Conservation (phyloP, 1,140 invertebrate species). For the Eurosta solidaginis region DNA sequence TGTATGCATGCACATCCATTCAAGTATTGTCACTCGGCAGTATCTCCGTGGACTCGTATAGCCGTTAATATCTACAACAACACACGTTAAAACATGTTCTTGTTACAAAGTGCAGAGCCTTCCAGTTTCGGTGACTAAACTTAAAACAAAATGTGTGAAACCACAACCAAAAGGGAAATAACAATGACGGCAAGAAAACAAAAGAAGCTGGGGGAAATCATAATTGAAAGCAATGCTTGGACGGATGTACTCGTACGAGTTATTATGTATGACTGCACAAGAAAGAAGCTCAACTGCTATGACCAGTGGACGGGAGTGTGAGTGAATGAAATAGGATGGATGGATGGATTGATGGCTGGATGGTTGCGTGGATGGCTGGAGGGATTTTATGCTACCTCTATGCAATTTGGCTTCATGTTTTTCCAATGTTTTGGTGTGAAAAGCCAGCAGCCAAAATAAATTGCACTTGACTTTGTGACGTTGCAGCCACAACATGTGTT, state of each 20-base stretch:
- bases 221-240: background rate
- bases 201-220: background rate
- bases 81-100: no score
- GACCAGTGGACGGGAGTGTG: background rate
- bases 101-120: no score
- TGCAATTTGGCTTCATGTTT: background rate
- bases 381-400: no score
- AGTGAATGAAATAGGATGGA: background rate
- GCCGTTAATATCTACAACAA: no score
- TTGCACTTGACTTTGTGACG: slow-evolving; percentile 14
- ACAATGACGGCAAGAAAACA: background rate
- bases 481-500: background rate
- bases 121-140: no score
- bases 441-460: background rate
- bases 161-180: background rate
- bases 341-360: background rate
- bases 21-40: no score
- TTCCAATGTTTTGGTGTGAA: background rate
- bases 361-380: background rate
- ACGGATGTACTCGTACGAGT: no score
- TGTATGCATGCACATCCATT: no score
- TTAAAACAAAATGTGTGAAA: background rate
- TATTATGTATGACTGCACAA: background rate
- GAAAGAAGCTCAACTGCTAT: background rate
- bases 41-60: no score